A percentile compares a stretch with the other conserved stretches of the same genome.
phyloP scores from a whole-genome alignment of 2,113 vertebrate genomes.

The Barnardius zonarius region DNA sequence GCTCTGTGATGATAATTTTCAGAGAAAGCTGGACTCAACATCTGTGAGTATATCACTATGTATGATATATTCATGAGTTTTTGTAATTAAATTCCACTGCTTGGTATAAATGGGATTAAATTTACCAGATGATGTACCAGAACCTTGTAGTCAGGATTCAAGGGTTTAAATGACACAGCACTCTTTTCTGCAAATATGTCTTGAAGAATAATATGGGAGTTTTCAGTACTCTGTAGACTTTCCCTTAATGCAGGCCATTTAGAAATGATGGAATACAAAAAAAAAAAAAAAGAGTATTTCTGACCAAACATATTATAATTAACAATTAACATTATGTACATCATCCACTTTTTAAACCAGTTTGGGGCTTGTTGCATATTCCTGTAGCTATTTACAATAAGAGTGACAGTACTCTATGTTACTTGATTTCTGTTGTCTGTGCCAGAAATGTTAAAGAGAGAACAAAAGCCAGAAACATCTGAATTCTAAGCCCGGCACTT shows the following conservation, averaged over 20 bases:
- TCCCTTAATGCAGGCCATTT: background rate
- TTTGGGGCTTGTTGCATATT: background rate
- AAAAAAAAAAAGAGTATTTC: background rate
- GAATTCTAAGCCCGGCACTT: background rate
- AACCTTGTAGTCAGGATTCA: background rate
- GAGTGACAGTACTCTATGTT: background rate
- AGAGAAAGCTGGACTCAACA: background rate
- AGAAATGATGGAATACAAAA: background rate
- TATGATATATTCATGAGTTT: background rate
- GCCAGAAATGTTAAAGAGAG: background rate
- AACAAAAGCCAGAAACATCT: background rate
- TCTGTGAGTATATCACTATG: background rate
- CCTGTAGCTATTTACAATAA: background rate
- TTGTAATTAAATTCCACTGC: constrained; percentile 24
- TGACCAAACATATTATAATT: background rate
- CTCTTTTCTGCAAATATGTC: background rate
- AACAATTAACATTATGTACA: background rate
- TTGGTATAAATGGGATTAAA: background rate
- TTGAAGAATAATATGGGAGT: background rate
- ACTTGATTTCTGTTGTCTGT: background rate
- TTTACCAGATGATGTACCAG: constrained; percentile 12
- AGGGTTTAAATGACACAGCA: background rate
- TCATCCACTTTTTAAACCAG: background rate
- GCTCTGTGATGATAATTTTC: constrained; percentile 26
- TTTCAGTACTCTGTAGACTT: background rate